A percentile compares a stretch with the other conserved stretches of the same genome.
Evolutionary conservation across 92 coral and sea anemone species (phyloP).

Genomic region (Zoanthus sansibaricus): DNA sequence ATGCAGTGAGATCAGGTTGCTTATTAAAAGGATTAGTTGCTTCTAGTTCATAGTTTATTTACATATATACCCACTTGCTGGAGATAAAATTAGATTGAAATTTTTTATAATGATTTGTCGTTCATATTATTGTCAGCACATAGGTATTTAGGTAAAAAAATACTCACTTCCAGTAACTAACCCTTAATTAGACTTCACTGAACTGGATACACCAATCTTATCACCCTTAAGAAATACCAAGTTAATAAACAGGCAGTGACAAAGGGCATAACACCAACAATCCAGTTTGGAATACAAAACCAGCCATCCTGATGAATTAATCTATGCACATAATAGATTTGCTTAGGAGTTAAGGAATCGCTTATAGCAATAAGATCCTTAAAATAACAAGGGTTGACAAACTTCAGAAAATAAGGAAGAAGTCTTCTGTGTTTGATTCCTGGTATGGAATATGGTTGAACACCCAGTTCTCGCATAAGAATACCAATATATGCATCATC

Average conservation of each 20-base stretch:
- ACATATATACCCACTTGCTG: too few relatives aligned
- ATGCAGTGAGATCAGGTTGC: too few relatives aligned
- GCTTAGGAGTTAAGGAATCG: constrained; percentile 77
- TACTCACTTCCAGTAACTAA: too few relatives aligned
- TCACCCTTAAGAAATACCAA: constrained; percentile 21
- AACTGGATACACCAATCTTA: constrained; percentile 22
- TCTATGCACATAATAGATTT: constrained; percentile 72
- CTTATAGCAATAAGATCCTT: constrained; percentile 73
- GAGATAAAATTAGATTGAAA: too few relatives aligned
- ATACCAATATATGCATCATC: constrained; percentile 88
- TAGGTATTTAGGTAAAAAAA: too few relatives aligned
- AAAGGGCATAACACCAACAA: constrained; percentile 20
- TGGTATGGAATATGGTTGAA: constrained; percentile 61
- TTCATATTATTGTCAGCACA: too few relatives aligned
- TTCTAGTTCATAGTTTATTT: too few relatives aligned
- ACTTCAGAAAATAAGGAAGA: constrained; percentile 46
- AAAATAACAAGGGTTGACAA: constrained; percentile 75
- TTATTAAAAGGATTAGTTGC: too few relatives aligned
- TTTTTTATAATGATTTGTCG: too few relatives aligned
- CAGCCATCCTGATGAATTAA: constrained; percentile 4
- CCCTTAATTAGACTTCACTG: not conserved
- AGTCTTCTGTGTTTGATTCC: constrained; percentile 63
- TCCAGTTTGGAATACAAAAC: constrained; percentile 39
- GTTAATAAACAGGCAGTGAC: constrained; percentile 26
- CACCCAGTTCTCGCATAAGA: constrained; percentile 61